Percentiles rank a stretch among this genome's conserved stretches.
phyloP scores from a whole-genome alignment of 2,113 vertebrate genomes.

The Gymnorhina tibicen region DNA sequence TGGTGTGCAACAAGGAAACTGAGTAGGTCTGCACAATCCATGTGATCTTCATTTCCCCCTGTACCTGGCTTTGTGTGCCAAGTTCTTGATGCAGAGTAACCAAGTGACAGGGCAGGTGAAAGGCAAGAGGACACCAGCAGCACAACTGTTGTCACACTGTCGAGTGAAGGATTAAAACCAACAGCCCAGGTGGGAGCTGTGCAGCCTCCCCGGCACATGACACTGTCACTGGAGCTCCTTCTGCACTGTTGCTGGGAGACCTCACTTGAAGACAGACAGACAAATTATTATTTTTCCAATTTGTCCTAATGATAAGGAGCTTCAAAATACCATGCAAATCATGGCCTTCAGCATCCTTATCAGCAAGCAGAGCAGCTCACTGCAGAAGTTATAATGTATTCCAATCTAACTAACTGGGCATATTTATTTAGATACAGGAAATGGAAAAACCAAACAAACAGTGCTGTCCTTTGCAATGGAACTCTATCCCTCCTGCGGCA shows the following conservation, averaged over 20 bases:
- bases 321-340: constrained; percentile 13
- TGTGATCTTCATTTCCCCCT: background rate
- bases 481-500: background rate
- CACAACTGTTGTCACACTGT: background rate
- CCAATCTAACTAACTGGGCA: background rate
- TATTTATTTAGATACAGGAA: background rate
- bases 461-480: background rate
- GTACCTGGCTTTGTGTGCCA: background rate
- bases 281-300: background rate
- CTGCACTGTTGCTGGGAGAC: background rate
- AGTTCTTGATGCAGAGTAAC: background rate
- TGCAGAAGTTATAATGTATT: background rate
- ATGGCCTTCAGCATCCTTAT: background rate
- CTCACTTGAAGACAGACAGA: background rate
- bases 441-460: background rate
- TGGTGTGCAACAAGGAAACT: background rate
- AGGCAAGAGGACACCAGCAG: background rate
- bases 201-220: rapidly evolving
- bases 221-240: background rate
- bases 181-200: background rate
- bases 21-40: background rate
- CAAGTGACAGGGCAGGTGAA: background rate
- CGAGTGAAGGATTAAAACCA: background rate
- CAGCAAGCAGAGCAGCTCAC: background rate
- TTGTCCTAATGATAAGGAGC: background rate